Evolutionary conservation across 2,113 vertebrate genomes (phyloP).

Genomic region (Symphodus melops): DNA sequence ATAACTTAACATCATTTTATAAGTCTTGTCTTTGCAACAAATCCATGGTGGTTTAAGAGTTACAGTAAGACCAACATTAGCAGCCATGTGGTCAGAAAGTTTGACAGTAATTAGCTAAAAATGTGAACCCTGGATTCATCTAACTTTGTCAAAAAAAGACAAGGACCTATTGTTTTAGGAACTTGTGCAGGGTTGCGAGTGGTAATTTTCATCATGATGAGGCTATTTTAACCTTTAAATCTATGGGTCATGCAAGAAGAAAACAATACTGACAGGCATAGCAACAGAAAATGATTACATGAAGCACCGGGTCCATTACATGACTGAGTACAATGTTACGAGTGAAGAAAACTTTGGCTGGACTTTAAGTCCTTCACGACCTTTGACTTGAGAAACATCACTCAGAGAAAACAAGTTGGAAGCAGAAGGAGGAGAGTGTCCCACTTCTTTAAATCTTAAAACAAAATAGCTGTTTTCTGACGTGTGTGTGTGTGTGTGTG

Average conservation of each 20-base stretch:
- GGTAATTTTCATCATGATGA: background rate
- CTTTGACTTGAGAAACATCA: background rate
- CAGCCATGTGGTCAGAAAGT: background rate
- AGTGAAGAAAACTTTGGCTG: background rate
- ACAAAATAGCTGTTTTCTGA: constrained; percentile 2
- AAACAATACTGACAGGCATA: background rate
- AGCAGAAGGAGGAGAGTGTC: background rate
- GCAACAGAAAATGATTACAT: background rate
- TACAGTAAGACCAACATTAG: no score
- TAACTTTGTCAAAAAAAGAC: background rate
- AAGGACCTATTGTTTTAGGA: background rate
- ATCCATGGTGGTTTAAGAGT: no score
- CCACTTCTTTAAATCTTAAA: constrained; percentile 25
- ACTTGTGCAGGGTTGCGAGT: background rate
- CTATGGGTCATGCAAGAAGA: background rate
- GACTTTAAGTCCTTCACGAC: background rate
- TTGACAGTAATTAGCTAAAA: background rate
- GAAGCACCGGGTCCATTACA: background rate
- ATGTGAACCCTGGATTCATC: background rate
- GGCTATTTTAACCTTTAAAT: background rate
- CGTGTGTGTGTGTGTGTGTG: background rate
- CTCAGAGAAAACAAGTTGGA: no score
- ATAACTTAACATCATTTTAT: no score
- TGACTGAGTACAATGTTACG: background rate
- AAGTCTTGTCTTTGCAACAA: no score